These are phyloP conservation scores for Cerceris ruficornis DNA, from an alignment of 2,888 invertebrate species.

Conservation along the genomic window DNA sequence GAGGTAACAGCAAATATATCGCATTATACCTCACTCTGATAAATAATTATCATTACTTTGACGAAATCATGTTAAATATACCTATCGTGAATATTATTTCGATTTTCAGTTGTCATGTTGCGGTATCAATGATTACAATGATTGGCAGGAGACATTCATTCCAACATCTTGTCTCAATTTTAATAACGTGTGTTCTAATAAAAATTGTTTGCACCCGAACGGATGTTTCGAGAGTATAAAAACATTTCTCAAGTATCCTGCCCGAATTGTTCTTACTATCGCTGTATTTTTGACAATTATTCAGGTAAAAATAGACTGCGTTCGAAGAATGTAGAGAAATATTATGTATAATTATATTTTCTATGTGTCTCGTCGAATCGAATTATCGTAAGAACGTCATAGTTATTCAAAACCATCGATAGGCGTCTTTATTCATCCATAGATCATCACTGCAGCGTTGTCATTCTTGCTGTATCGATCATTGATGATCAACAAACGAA, in stretches of 20 bases:
- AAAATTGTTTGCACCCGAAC: background rate
- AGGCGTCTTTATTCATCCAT: too few species aligned
- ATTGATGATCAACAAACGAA: too few species aligned
- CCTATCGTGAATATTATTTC: background rate
- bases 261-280: background rate
- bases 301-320: background rate
- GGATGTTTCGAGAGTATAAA: background rate
- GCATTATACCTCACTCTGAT: too few species aligned
- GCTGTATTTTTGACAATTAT: background rate
- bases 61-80: background rate
- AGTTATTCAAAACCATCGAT: too few species aligned
- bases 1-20: too few species aligned
- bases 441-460: too few species aligned
- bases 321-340: too few species aligned
- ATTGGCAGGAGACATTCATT: constrained; percentile 18
- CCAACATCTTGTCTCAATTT: constrained; percentile 4
- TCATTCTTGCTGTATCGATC: too few species aligned
- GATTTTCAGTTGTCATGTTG: constrained; percentile 27
- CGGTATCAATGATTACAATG: background rate
- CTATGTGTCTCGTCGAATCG: too few species aligned
- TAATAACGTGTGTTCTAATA: background rate
- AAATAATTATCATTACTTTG: background rate
- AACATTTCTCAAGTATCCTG: background rate
- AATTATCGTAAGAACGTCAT: too few species aligned
- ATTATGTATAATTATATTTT: too few species aligned